phyloP scores from a whole-genome alignment of 2,888 invertebrate species.

The Xestia rhomboidea region DNA sequence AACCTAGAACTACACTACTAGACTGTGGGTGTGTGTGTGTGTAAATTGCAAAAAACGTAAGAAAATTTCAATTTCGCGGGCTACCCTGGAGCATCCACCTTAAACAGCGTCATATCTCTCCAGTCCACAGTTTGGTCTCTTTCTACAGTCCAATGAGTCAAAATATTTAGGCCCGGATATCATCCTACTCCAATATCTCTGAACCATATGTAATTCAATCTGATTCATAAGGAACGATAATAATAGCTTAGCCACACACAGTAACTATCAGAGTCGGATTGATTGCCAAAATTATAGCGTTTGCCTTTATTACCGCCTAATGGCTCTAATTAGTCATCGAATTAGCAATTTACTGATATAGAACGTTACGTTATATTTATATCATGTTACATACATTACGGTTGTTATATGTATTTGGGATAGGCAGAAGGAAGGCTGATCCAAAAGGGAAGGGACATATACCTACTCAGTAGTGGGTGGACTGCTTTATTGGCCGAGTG shows the following conservation, averaged over 20 bases:
- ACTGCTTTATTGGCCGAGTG: too few relatives aligned
- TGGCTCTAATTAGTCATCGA: constrained; percentile 30
- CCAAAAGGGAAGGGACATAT: not conserved
- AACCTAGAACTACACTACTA: too few relatives aligned
- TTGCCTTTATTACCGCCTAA: constrained; percentile 12
- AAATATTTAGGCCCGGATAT: not conserved
- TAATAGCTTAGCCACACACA: constrained; percentile 17
- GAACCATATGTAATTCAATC: not conserved
- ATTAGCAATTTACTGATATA: constrained; percentile 36
- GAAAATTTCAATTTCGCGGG: too few relatives aligned
- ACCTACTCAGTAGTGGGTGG: too few relatives aligned
- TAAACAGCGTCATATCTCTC: too few relatives aligned
- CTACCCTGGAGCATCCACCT: too few relatives aligned
- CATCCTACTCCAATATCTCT: not conserved
- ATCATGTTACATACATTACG: not conserved
- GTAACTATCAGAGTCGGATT: constrained; percentile 15
- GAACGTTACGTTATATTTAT: not conserved
- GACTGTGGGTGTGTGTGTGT: too few relatives aligned
- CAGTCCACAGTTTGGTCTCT: not conserved
- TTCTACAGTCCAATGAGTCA: not conserved
- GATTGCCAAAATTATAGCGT: constrained; percentile 28
- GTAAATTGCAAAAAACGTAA: too few relatives aligned
- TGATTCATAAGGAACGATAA: constrained; percentile 23
- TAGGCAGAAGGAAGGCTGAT: not conserved
- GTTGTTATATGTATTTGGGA: not conserved